Conservation (phyloP, 2,113 vertebrate genomes). For the Pardalotus punctatus region DNA sequence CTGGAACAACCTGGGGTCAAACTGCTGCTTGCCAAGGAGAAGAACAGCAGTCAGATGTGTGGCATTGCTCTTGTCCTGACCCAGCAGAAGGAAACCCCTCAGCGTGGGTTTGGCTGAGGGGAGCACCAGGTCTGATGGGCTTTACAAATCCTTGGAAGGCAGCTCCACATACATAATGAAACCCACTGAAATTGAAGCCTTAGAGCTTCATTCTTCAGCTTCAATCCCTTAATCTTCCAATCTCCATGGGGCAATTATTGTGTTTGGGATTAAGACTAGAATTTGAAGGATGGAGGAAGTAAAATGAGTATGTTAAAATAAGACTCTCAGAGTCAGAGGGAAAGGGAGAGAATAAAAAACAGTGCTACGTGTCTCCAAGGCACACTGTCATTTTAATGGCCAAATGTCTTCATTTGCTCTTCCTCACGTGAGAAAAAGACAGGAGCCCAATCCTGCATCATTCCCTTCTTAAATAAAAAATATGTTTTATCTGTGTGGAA, state of each 20-base stretch:
- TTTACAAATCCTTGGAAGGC: not conserved
- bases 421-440: conserved; percentile 48
- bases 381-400: conserved; percentile 28
- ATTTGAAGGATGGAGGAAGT: not conserved
- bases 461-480: conserved; percentile 65
- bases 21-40: not conserved
- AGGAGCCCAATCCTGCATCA: conserved; percentile 43
- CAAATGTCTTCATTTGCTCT: conserved; percentile 44
- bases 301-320: not conserved
- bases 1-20: not conserved
- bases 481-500: conserved; percentile 62
- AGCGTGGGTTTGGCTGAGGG: accelerated
- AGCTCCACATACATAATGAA: not conserved
- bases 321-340: not conserved
- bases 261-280: conserved; percentile 19
- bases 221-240: not conserved
- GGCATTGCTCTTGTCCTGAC: accelerated
- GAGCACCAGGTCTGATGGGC: accelerated
- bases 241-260: not conserved
- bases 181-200: not conserved
- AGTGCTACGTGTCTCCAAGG: not conserved
- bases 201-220: not conserved
- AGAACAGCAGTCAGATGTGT: not conserved
- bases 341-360: not conserved
- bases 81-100: not conserved